These are phyloP conservation scores for Sus cebifrons DNA, from an alignment of 2,797 vertebrate genomes.

Conservation along the genomic window DNA sequence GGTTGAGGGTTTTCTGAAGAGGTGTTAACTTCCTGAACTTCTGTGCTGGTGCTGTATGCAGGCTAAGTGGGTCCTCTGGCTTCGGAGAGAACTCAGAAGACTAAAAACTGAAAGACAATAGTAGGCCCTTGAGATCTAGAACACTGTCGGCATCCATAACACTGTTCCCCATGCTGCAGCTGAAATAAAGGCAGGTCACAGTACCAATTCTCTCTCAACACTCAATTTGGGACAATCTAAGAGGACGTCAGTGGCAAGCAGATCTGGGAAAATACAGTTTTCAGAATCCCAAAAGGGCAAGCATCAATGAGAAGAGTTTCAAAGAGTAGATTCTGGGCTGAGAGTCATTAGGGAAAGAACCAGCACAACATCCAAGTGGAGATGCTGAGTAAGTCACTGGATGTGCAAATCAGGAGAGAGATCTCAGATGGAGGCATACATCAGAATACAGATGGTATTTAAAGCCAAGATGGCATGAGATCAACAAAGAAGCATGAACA, in stretches of 20 bases:
- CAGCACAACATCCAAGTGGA: neutral
- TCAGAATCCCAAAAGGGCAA: neutral
- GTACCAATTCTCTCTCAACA: neutral
- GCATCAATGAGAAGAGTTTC: neutral
- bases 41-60: neutral
- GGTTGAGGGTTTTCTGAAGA: neutral
- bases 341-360: slow-evolving; percentile 15
- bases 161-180: neutral
- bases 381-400: neutral
- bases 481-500: neutral
- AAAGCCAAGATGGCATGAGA: neutral
- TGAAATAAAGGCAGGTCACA: neutral
- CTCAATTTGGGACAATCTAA: neutral
- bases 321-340: neutral
- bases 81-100: neutral
- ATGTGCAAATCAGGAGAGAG: neutral
- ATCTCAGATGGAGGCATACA: neutral
- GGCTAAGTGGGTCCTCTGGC: neutral
- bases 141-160: neutral
- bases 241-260: neutral
- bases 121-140: neutral
- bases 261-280: neutral
- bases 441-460: neutral
- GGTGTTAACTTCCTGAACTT: neutral
- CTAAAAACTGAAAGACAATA: neutral